Base-by-base conservation (phyloP, 2,113 vertebrate genomes). In the Petrocephalus microphthalmus region DNA sequence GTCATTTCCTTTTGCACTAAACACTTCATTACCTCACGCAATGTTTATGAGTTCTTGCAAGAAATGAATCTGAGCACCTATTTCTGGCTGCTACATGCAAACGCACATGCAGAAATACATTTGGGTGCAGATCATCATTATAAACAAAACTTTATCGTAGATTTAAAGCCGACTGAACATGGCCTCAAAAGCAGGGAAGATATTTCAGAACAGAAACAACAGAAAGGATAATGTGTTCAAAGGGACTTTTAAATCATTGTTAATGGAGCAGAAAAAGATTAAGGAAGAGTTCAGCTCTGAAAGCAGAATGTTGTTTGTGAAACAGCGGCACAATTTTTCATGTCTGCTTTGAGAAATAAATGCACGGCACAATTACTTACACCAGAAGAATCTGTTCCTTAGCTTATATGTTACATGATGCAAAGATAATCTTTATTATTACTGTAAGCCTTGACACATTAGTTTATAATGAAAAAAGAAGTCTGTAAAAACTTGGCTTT, bases 1-100 rank as follows among this genome's bases (percentile, higher is more conserved):
- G 91, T 92, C 89, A 93, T 93, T 92, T 92, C 92, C 91, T 92
- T 89, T 90, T 88, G 90, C 91, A 91, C 90, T 94, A 93, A 93
- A 93, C 92, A 92, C 91, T 88, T 90, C 87, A 89, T 92, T 90
- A 91, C 52, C 33, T 87, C 87, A 89, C 71, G 60, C 90, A 89
- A 90, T 88, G 88, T 90, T 92, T 91, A 92, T 87, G 88, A 85
- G 87, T 81, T 54, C 83, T 90, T 90, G 88, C 86, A 84, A 84
- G 87, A 81, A 74, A 89, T 71, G 25, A 64, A 22, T 25, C n/a
- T 64, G 57, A 64, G 85, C 53, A 87, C 90, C 90, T 54, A 84
- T 89, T 89, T 88, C 83, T 88, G 82, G 52, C 29, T 87, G 53
- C 67, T 90, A 91, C 47, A 47, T 84, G 22, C 47, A 22, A 19